Base-by-base conservation (phyloP, 2,888 invertebrate species). In the Linyphia triangularis region DNA sequence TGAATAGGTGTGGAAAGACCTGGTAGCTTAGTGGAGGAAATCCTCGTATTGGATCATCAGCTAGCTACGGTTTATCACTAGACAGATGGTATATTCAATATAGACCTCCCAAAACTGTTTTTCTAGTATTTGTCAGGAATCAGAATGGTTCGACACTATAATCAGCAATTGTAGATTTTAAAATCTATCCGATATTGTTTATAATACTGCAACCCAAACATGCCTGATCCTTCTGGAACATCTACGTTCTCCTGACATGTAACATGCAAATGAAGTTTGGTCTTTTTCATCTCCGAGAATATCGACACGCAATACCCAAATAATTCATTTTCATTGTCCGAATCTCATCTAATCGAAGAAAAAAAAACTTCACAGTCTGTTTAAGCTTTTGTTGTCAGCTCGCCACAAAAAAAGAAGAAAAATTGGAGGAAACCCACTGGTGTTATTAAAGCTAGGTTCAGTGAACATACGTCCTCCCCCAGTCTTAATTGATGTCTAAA, bases 341-440 rank as follows among this genome's bases (percentile, higher is more conserved):
- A 33, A 59, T 30, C 7, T 33, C 57, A 75, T 26, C 51, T 77
- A 30, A 37, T 77, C 51, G 61, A 16, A 59, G 78, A 70, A 43
- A 51, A 70, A 43, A 51, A 78, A 65, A 37, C 65, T 78, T 78
- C 78, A 78, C 78, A 78, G 65, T 78, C 78, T 78, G 78, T 78
- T 78, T 78, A n/a, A 40, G 63, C 63, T 51, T 43, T 65, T 78
- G 26, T 78, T 22, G 43, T 43, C 24, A 28, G n/a, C 63, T 24
- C 43, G 40, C 63, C 65, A 30, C 63, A 78, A 19, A 51, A 24
- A 19, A 65, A 28, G 65, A 40, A 77, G 26, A 24, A 69, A 22
- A 16, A 19, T 16, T 26, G 19, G 6, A 67, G 1, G 33, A 67
- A 30, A 75, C 30, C 73, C 37, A 33, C 43, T 37, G 37, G 9